Conservation (phyloP, 2,888 invertebrate species). For the Cheilosia soror region DNA sequence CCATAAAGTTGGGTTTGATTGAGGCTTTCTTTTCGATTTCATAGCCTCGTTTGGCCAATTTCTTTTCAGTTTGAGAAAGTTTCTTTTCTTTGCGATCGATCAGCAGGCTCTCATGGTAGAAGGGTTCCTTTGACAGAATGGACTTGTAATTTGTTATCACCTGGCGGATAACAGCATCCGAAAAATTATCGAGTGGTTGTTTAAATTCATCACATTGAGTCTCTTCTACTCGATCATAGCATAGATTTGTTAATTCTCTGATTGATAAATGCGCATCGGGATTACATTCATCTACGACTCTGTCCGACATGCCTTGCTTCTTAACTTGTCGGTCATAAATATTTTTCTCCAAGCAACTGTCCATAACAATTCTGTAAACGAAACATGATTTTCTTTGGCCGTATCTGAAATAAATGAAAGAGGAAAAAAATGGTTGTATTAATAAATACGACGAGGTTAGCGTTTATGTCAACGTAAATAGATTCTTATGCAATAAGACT, state of each 20-base stretch:
- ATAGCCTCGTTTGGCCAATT: slow-evolving; percentile 95
- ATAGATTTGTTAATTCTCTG: slow-evolving; percentile 94
- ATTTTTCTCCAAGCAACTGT: slow-evolving; percentile 98
- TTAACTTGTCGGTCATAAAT: slow-evolving; percentile 99
- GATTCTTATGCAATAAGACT: too few relatives aligned
- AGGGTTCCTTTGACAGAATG: slow-evolving; percentile 92
- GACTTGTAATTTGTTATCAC: slow-evolving; percentile 87
- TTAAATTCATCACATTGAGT: slow-evolving; percentile 91
- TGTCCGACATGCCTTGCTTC: slow-evolving; percentile 98
- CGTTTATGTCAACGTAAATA: too few relatives aligned
- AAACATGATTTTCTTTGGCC: slow-evolving; percentile 97
- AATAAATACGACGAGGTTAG: too few relatives aligned
- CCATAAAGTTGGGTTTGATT: slow-evolving; percentile 83
- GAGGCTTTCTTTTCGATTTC: slow-evolving; percentile 96
- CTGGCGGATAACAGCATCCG: slow-evolving; percentile 93
- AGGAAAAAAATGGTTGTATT: neutral
- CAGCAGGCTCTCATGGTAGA: slow-evolving; percentile 97
- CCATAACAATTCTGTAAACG: slow-evolving; percentile 98
- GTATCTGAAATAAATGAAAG: slow-evolving; percentile 86
- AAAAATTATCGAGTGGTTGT: slow-evolving; percentile 84
- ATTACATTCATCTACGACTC: slow-evolving; percentile 99
- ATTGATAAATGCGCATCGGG: slow-evolving; percentile 96
- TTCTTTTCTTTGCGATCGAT: slow-evolving; percentile 98
- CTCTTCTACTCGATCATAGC: slow-evolving; percentile 95
- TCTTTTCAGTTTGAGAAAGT: slow-evolving; percentile 95